Evolutionary conservation across 1,140 invertebrate genomes (phyloP), one percentile per base, ranked within the genome.

Genomic region (Drosophila bocqueti): DNA sequence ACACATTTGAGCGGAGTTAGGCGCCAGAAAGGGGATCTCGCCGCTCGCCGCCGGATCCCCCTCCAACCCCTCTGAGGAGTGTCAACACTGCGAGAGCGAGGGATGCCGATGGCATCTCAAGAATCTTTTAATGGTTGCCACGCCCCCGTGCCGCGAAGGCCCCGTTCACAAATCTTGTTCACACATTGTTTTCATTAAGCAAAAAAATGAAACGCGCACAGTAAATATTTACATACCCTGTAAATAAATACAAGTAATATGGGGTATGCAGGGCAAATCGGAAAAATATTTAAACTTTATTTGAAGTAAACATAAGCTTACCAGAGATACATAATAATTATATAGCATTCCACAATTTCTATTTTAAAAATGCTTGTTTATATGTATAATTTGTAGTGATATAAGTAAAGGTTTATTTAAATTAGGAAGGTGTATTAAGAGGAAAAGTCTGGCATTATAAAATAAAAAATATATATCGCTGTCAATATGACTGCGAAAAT

Each of bases 121-220:
- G 73, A 85, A 89, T 89, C 66, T 76, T 80, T 90, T 89, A 89
- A 89, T 89, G 78, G 66, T 54, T 47, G 77, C 64, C 68, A 71
- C 80, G 84, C 77, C 83, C 34, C 47, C 64, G 10, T 2, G 18
- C 42, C 49, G 16, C 5, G 54, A 4, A 13, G 34, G 11, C 46
- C 52, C 16, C 45, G 69, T 72, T 73, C 69, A 73, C 81, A 84
- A 78, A 79, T 69, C 85, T 85, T 90, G 86, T 90, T 85, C 86
- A 90, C 86, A 90, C 86, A 90, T 90, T 90, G 86, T 90, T 90
- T 90, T 90, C 86, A 90, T 90, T 90, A 90, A 90, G 79, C 62
- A 75, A 65, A 73, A 73, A 73, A 73, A 50, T 71, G 52, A 42
- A 59, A 18, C 36, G 65, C 68, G 43, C 72, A 55, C 49, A 63